Conservation (phyloP, 2,888 invertebrate genomes). For the Parelbella ahira region DNA sequence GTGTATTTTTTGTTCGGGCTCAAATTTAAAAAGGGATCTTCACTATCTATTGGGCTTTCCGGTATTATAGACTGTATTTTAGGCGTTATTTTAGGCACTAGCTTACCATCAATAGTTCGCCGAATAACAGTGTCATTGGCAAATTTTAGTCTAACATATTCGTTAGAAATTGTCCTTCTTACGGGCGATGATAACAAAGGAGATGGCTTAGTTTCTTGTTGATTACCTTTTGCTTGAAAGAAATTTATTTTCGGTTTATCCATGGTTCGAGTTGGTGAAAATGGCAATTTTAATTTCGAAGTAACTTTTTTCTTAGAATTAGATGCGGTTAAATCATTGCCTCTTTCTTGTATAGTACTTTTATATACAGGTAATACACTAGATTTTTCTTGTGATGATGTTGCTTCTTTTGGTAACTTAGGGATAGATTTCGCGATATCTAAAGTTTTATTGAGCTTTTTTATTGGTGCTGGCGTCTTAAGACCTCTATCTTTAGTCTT, state of each 20-base stretch:
- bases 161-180: constrained; percentile 73
- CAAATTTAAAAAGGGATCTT: constrained; percentile 70
- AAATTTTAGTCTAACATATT: constrained; percentile 72
- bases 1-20: constrained; percentile 79
- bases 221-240: constrained; percentile 59
- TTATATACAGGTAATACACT: constrained; percentile 67
- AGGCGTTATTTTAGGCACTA: constrained; percentile 70
- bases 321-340: constrained; percentile 47
- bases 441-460: constrained; percentile 58
- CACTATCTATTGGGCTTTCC: constrained; percentile 71
- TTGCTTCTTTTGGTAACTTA: constrained; percentile 44
- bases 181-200: constrained; percentile 62
- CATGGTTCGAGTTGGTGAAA: constrained; percentile 64
- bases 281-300: constrained; percentile 66
- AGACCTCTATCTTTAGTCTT: constrained; percentile 56
- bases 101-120: constrained; percentile 68
- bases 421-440: constrained; percentile 50
- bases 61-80: constrained; percentile 77
- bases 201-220: constrained; percentile 54
- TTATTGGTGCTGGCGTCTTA: constrained; percentile 57
- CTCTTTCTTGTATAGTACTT: constrained; percentile 50
- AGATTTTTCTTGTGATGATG: constrained; percentile 48
- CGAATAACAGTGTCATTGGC: constrained; percentile 66
- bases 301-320: constrained; percentile 54
- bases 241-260: constrained; percentile 70